Conservation (phyloP, 2,113 vertebrate genomes). For the Dissostichus mawsoni region DNA sequence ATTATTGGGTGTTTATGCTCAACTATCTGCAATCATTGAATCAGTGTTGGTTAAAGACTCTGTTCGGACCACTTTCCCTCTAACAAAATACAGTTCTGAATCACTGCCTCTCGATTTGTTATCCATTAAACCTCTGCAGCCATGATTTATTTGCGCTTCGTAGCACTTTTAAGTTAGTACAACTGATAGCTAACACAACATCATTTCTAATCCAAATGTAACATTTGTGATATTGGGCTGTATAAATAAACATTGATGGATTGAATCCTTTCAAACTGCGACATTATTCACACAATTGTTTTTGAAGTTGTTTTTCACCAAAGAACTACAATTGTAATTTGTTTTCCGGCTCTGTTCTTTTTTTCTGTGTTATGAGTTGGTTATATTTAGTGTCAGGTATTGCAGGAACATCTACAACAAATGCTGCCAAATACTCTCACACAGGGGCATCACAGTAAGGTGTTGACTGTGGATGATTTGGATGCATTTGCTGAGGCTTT, state of each 20-base stretch:
- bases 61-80: too few species aligned
- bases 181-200: background rate
- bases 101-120: background rate
- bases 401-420: slow-evolving; percentile 1
- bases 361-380: too few species aligned
- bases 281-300: background rate
- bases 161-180: too few species aligned
- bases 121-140: background rate
- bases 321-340: background rate
- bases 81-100: background rate
- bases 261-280: background rate
- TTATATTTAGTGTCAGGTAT: too few species aligned
- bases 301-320: background rate
- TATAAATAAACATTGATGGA: background rate
- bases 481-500: too few species aligned
- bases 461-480: too few species aligned
- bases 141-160: background rate
- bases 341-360: too few species aligned
- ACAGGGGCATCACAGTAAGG: too few species aligned
- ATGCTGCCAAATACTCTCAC: background rate
- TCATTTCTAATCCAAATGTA: background rate
- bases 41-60: too few species aligned
- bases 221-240: too few species aligned
- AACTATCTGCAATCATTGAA: too few species aligned
- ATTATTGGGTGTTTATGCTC: too few species aligned